Percentiles rank a stretch among this genome's conserved stretches.
Conservation (phyloP, 2,797 vertebrate species). For the Lycodopsis pacificus region DNA sequence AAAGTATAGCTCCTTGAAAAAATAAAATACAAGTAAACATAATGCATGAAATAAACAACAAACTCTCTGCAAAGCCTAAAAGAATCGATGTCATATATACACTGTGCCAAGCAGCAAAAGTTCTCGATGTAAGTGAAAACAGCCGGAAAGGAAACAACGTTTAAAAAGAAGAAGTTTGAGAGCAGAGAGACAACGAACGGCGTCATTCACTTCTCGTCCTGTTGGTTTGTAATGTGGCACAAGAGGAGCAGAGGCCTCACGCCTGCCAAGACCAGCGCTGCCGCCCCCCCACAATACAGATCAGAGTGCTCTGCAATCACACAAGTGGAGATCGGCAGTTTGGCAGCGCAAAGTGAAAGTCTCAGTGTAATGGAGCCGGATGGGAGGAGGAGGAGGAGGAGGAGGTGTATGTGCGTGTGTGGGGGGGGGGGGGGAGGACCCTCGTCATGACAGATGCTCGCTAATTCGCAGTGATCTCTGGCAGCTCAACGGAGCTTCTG, state of each 20-base stretch:
- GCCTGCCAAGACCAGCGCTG: conserved; percentile 42
- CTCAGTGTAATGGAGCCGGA: conserved; percentile 49
- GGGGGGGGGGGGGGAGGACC: conserved; percentile 41
- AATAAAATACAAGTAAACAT: conserved; percentile 39
- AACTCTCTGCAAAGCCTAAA: conserved; percentile 4
- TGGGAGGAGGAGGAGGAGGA: conserved; percentile 22
- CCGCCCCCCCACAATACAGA: conserved; percentile 59
- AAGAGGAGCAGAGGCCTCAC: conserved; percentile 50
- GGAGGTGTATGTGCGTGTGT: background rate
- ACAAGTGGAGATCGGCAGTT: conserved; percentile 55
- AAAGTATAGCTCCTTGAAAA: conserved; percentile 25
- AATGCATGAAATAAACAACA: conserved; percentile 57
- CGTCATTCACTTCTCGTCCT: conserved; percentile 49
- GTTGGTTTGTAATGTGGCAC: conserved; percentile 31
- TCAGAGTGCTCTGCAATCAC: conserved; percentile 63
- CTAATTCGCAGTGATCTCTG: conserved; percentile 68
- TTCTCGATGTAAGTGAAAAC: conserved; percentile 33
- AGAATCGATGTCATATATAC: background rate
- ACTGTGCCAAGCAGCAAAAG: conserved; percentile 17
- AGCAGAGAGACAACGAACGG: conserved; percentile 42
- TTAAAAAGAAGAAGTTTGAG: conserved; percentile 45
- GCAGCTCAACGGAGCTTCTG: conserved; percentile 56
- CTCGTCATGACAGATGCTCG: conserved; percentile 68
- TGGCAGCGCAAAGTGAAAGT: conserved; percentile 51
- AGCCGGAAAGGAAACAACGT: conserved; percentile 19